Base-by-base conservation (phyloP, 1,140 invertebrate species). In the Alviniconcha marisindica region DNA sequence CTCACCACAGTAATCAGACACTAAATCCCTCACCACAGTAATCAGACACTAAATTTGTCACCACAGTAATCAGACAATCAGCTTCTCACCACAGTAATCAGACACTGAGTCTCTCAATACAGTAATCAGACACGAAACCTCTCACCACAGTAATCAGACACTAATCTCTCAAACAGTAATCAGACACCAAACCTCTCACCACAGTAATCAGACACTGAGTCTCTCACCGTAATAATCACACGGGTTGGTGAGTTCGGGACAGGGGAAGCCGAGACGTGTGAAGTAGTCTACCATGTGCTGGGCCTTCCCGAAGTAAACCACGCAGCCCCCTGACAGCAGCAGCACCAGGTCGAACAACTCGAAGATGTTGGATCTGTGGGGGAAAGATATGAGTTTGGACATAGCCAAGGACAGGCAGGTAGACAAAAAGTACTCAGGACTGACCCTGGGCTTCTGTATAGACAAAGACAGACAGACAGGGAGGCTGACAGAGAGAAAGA, bases 221-320 rank as follows among this genome's bases (percentile, higher is more conserved):
- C n/a, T n/a, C n/a, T 86, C 84, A 92, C 91, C 88, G 82, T 90
- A 92, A 76, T 84, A 91, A 74, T 92, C 91, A 82, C 90, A 90
- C 21, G 91, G 91, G 76, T 92, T 92, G 0, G 90, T 92, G 44
- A 89, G 87, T 31, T 87, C 83, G 0, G 90, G 91, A 83, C 91
- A 92, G 0, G 90, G 90, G 79, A 86, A 88, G 4, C 88, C 90
- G 2, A 91, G 87, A 33, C 73, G 78, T 5, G 88, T 88, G 84
- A 91, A 91, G 78, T 91, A 91, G 15, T 80, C 31, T 18, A 91
- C 88, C 89, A 91, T 92, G 31, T 89, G 80, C 18, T 51, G 77
- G 0, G 89, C 89, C 54, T 88, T 73, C 0, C 91, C 91, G 69
- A 86, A 88, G 77, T 91, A 92, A 0, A 89, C 88, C 54, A 90